Conservation (phyloP, 37 sponge, comb jelly and placozoan genomes). For the Theonella swinhoei region DNA sequence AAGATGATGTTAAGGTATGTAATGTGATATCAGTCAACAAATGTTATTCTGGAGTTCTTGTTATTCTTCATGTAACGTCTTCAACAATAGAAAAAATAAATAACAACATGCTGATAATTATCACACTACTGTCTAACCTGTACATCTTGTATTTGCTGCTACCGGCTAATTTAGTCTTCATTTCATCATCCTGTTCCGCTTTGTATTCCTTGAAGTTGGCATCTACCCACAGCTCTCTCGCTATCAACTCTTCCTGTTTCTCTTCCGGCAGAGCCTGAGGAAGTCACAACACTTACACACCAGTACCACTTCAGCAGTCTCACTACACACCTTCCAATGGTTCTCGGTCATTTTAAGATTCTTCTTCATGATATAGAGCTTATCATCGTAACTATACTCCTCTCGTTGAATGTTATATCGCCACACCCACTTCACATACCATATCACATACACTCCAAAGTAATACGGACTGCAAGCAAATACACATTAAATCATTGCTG, state of each 20-base stretch:
- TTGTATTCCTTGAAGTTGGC: conserved; percentile 43
- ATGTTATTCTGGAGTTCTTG: neutral
- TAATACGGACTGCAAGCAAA: conserved; percentile 50
- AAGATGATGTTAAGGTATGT: neutral
- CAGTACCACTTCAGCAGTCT: no score
- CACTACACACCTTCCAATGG: conserved; percentile 73
- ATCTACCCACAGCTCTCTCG: conserved; percentile 51
- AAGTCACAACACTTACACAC: no score
- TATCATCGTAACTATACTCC: conserved; percentile 61
- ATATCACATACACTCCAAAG: conserved; percentile 26
- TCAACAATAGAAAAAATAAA: neutral
- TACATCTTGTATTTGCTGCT: conserved; percentile 68
- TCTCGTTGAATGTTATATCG: conserved; percentile 33
- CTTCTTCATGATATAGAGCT: conserved; percentile 55
- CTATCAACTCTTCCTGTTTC: conserved; percentile 17
- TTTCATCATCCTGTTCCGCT: conserved; percentile 39
- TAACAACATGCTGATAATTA: neutral
- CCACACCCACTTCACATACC: conserved; percentile 66
- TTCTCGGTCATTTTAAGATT: conserved; percentile 22
- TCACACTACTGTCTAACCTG: conserved; percentile 27
- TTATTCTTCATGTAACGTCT: neutral
- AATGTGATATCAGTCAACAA: neutral
- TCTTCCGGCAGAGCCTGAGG: conserved; percentile 31
- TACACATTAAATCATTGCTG: no score
- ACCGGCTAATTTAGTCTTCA: conserved; percentile 55